phyloP scores from a whole-genome alignment of 1,140 invertebrate genomes.

The Lamellibrachia luymesi region DNA sequence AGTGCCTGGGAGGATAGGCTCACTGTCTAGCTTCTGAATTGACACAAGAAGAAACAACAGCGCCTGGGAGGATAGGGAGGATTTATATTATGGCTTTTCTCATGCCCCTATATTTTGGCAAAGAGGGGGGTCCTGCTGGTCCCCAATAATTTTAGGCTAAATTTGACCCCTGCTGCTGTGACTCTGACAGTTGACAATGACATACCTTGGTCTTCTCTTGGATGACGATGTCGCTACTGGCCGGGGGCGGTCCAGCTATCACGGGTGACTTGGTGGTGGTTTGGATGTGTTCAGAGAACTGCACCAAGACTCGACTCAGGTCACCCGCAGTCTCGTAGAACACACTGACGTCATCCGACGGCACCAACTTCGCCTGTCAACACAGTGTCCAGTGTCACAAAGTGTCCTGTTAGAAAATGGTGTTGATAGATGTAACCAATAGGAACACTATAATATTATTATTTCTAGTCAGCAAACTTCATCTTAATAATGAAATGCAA shows the following conservation, averaged over 20 bases:
- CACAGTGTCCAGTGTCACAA: not conserved
- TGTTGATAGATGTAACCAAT: not conserved
- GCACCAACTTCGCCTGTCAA: conserved; percentile 76
- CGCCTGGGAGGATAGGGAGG: no score
- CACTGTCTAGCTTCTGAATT: no score
- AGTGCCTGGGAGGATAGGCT: no score
- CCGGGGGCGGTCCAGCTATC: conserved; percentile 47
- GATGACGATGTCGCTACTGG: conserved; percentile 63
- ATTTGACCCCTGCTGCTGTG: no score
- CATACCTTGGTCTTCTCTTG: conserved; percentile 70
- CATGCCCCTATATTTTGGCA: no score
- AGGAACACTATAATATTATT: no score
- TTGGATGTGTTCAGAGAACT: conserved; percentile 49
- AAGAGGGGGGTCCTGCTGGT: no score
- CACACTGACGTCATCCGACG: conserved; percentile 84
- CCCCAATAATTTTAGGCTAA: no score
- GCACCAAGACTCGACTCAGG: conserved; percentile 40
- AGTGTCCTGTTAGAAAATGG: not conserved
- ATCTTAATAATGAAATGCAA: no score
- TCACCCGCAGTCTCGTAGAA: conserved; percentile 66
- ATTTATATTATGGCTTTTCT: no score
- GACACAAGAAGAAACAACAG: no score
- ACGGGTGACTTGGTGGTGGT: conserved; percentile 75
- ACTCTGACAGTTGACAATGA: not conserved
- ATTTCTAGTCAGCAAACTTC: not conserved